Conservation (phyloP, 2,113 vertebrate species). For the Speoplatyrhinus poulsoni region DNA sequence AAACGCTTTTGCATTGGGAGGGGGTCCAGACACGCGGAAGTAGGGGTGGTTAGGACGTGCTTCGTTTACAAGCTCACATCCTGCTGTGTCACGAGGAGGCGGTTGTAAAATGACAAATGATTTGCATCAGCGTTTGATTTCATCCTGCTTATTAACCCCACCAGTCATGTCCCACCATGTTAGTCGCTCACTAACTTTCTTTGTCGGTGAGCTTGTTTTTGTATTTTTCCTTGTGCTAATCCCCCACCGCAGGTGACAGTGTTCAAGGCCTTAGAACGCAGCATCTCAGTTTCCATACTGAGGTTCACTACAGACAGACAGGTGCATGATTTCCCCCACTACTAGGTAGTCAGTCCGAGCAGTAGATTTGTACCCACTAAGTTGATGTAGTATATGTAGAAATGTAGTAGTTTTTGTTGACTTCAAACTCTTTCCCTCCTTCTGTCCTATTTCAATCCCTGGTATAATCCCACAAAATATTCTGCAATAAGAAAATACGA, state of each 20-base stretch:
- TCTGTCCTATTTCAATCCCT: background rate
- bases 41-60: slow-evolving; percentile 20
- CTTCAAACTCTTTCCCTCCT: slow-evolving; percentile 10
- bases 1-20: no score
- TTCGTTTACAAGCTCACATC: slow-evolving; percentile 25
- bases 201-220: slow-evolving; percentile 45
- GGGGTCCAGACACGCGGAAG: no score
- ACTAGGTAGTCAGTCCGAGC: slow-evolving; percentile 39
- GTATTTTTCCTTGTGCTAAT: slow-evolving; percentile 58
- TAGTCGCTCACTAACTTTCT: slow-evolving; percentile 39
- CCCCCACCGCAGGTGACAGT: slow-evolving; percentile 68
- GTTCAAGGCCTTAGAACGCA: slow-evolving; percentile 65
- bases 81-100: slow-evolving; percentile 4
- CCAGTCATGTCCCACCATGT: slow-evolving; percentile 23
- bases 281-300: slow-evolving; percentile 64
- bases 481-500: background rate
- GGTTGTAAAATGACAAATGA: background rate
- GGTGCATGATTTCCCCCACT: slow-evolving; percentile 66
- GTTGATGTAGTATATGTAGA: slow-evolving; percentile 33
- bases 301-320: slow-evolving; percentile 67
- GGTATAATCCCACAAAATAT: background rate
- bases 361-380: slow-evolving; percentile 34
- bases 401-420: slow-evolving; percentile 33
- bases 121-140: background rate
- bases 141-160: slow-evolving; percentile 6